These are phyloP conservation scores for Megamerina dolium DNA, from an alignment of 2,888 invertebrate species.

Conservation along the genomic window DNA sequence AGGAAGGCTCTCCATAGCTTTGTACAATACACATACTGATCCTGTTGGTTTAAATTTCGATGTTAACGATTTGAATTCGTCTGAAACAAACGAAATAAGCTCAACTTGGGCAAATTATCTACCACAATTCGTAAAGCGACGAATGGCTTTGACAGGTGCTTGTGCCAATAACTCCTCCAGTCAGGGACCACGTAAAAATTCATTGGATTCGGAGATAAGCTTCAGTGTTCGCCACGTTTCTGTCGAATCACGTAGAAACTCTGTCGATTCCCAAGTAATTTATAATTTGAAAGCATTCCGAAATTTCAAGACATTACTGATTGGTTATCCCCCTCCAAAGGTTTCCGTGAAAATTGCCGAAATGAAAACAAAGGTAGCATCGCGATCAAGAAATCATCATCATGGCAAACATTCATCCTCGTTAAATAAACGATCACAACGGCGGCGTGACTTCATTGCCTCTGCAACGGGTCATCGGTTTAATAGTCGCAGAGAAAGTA, in stretches of 20 bases:
- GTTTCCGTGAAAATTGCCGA: slow-evolving; percentile 76
- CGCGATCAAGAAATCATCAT: slow-evolving; percentile 49
- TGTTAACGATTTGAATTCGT: slow-evolving; percentile 57
- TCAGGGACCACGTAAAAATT: slow-evolving; percentile 59
- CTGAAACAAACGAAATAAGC: slow-evolving; percentile 76
- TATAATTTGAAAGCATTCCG: neutral
- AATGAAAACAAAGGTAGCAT: slow-evolving; percentile 67
- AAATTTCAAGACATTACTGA: neutral
- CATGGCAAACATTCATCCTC: slow-evolving; percentile 31
- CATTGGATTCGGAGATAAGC: slow-evolving; percentile 65
- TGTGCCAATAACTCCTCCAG: slow-evolving; percentile 51
- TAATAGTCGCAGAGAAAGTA: slow-evolving; percentile 56
- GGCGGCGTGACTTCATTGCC: slow-evolving; percentile 41
- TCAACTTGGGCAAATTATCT: slow-evolving; percentile 89
- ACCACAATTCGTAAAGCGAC: slow-evolving; percentile 75
- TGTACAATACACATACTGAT: slow-evolving; percentile 82
- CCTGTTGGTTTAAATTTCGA: slow-evolving; percentile 78
- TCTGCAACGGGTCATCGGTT: slow-evolving; percentile 35
- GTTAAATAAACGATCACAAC: slow-evolving; percentile 36
- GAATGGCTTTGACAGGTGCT: slow-evolving; percentile 70
- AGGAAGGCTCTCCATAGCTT: slow-evolving; percentile 79
- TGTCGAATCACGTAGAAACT: slow-evolving; percentile 79
- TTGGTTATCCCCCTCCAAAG: slow-evolving; percentile 9
- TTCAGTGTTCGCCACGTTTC: slow-evolving; percentile 76
- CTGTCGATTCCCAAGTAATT: slow-evolving; percentile 73